phyloP scores from a whole-genome alignment of 2,888 invertebrate genomes.

The Uloborus plumipes region DNA sequence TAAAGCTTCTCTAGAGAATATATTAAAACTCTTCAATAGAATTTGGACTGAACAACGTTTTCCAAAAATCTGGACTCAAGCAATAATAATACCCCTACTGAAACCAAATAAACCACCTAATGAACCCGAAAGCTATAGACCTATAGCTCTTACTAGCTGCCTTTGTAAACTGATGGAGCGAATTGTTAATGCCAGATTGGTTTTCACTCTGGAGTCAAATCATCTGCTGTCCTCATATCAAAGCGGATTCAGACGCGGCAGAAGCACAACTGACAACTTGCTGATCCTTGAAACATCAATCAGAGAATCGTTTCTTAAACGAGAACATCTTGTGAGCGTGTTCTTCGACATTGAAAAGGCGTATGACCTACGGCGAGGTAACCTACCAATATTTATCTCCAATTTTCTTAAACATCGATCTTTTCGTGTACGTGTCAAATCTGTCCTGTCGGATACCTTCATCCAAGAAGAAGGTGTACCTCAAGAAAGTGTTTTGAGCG shows the following conservation, averaged over 20 bases:
- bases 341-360: conserved; percentile 64
- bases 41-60: neutral
- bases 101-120: conserved; percentile 1
- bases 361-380: conserved; percentile 64
- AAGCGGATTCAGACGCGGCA: neutral
- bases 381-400: conserved; percentile 52
- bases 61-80: neutral
- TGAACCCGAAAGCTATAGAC: neutral
- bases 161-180: conserved; percentile 67
- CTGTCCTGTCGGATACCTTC: conserved; percentile 72
- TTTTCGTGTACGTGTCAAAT: neutral
- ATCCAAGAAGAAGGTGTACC: conserved; percentile 50
- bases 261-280: neutral
- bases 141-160: conserved; percentile 67
- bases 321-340: conserved; percentile 65
- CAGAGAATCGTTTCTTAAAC: conserved; percentile 64
- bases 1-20: neutral
- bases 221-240: neutral
- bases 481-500: conserved; percentile 13
- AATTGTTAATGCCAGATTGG: conserved; percentile 66
- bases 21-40: conserved; percentile 2
- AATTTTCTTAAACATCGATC: neutral
- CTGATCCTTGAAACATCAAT: conserved; percentile 58
- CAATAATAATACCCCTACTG: neutral
- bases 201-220: conserved; percentile 46